Evolutionary conservation across 2,113 vertebrate species (phyloP).

Genomic region (Columba livia): DNA sequence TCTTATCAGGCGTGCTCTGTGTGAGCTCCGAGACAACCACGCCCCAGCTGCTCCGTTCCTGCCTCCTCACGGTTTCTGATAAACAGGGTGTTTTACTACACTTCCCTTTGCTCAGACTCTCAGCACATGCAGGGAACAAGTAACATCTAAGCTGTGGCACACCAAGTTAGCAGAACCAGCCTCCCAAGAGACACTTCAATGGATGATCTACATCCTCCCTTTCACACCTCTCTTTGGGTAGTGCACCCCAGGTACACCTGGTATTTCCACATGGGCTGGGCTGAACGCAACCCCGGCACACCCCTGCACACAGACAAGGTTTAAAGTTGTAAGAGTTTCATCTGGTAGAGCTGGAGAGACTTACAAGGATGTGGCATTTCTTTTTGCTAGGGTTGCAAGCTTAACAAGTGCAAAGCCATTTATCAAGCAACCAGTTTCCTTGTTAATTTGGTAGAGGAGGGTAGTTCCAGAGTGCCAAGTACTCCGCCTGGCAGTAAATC

Average conservation of each 20-base stretch:
- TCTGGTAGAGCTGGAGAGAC: background rate
- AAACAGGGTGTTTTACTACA: background rate
- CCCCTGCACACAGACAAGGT: background rate
- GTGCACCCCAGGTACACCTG: background rate
- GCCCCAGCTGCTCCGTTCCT: background rate
- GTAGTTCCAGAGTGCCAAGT: background rate
- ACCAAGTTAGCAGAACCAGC: background rate
- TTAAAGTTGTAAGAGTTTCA: background rate
- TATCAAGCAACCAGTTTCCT: background rate
- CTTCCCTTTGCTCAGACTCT: background rate
- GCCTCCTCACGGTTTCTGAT: slow-evolving; percentile 34
- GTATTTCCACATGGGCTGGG: background rate
- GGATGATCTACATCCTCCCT: background rate
- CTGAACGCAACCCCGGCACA: background rate
- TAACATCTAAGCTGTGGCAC: background rate
- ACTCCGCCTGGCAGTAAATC: background rate
- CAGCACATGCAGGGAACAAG: background rate
- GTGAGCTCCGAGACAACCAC: background rate
- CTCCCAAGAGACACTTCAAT: background rate
- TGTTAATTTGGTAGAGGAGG: background rate
- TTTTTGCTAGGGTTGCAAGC: background rate
- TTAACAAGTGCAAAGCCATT: background rate
- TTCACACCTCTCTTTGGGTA: background rate
- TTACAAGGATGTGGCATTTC: background rate
- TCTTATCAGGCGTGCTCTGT: slow-evolving; percentile 44